Base-by-base conservation (phyloP, 2,888 invertebrate species). In the Steinernema carpocapsae region DNA sequence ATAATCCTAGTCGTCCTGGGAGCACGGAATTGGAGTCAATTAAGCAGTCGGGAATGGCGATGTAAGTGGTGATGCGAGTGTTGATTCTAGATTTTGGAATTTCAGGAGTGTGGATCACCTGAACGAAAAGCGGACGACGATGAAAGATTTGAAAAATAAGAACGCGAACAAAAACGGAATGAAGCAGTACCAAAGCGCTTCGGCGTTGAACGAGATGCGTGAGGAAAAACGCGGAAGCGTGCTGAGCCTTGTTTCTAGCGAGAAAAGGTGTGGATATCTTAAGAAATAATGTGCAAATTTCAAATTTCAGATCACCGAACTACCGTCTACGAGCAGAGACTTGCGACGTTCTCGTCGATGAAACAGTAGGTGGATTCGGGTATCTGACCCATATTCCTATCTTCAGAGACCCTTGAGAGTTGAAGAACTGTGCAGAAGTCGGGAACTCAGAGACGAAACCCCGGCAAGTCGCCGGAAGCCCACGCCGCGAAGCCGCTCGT, bases 1-100 rank as follows among this genome's bases (percentile, higher is more conserved):
- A 80, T 37, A 80, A 77, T 71, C 79, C 77, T 29, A 56, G 56
- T 24, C 56, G 56, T 3, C 24, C 56, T 6, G 56, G 56, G 6
- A 22, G 6, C 56, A 56, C 22, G 26, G 56, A 56, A 26, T 19
- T 56, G n/a, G 56, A 56, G 26, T 24, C 24, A 7, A 22, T 56
- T 12, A 56, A 56, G 56, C 56, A 56, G 56, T 56, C 56, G 56
- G 56, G 56, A 24, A 26, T 56, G 56, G 26, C 56, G 6, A 56
- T 56, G 56, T 56, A 19, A 22, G 56, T 56, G n/a, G 24, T 2
- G 6, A 1, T 10, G 22, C 17, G 12, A 6, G 6, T 17, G 24
- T 10, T 3, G 2, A 12, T 2, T 4, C 10, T 26, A 24, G 56
- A 22, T 6, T 22, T 17, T 22, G 26, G 22, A 7, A 56, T 26